Evolutionary conservation across 2,888 invertebrate species (phyloP), one percentile per base, ranked within the genome.

Genomic region (Eupithecia dodoneata): DNA sequence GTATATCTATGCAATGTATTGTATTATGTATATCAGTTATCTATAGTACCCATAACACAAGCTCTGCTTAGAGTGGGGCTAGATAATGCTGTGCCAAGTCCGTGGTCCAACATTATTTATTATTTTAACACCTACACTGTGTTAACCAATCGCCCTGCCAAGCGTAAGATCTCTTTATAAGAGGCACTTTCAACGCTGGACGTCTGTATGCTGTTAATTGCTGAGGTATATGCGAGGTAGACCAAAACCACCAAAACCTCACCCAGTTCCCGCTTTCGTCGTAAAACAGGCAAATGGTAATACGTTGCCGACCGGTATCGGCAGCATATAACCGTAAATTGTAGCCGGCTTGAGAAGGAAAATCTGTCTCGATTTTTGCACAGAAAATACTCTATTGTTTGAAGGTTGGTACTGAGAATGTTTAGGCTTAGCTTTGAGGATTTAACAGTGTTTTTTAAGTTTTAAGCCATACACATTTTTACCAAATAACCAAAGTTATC

Each of bases 291-390:
- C 79, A 73, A 81, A 81, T 81, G 82, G 83, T 85, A 86, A 86
- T 86, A 80, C 83, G 83, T 87, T 87, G 81, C 79, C 73, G 81
- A 77, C 83, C 80, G 84, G 81, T 88, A 88, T 89, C 87, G 85
- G 85, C 83, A 81, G 79, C 88, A 83, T 77, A 88, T 89, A 87
- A 87, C 87, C 87, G 84, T 89, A 88, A 88, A 89, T 89, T 83
- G 79, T 82, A 75, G 72, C 82, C 76, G 81, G 80, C 75, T 79
- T 78, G 77, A 80, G 82, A 83, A 79, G 76, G 76, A 81, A 85
- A 83, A 84, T 86, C 85, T 85, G 84, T 83, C 83, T 83, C 80
- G 76, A 81, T 82, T 81, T 79, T 77, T 72, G 72, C 80, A 80
- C 80, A 82, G 80, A 84, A 86, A 85, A 74, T 78, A 73, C 71